Conservation (phyloP, 2,888 invertebrate genomes). For the Hymenopus coronatus region DNA sequence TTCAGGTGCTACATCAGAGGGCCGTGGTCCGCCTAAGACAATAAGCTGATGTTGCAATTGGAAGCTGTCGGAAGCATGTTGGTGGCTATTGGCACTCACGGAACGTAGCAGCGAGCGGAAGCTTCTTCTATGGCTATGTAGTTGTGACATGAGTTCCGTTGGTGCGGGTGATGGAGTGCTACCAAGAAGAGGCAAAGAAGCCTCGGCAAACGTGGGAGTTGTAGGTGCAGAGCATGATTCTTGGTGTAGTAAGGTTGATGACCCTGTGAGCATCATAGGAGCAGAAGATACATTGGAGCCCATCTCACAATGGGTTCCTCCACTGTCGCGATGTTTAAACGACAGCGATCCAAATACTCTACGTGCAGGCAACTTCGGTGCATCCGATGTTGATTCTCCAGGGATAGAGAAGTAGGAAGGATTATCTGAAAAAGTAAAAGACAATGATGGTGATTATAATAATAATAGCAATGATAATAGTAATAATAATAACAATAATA, state of each 20-base stretch:
- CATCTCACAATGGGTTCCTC: slow-evolving; percentile 34
- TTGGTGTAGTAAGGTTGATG: slow-evolving; percentile 19
- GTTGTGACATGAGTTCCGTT: slow-evolving; percentile 33
- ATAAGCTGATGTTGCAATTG: slow-evolving; percentile 61
- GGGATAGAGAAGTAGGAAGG: slow-evolving; percentile 73
- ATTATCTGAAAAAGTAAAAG: slow-evolving; percentile 60
- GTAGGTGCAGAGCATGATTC: slow-evolving; percentile 26
- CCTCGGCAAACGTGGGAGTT: slow-evolving; percentile 26
- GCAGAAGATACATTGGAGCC: slow-evolving; percentile 36
- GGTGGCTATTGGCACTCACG: slow-evolving; percentile 58
- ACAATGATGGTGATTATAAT: background rate
- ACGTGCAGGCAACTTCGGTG: background rate
- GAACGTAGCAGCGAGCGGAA: slow-evolving; percentile 62
- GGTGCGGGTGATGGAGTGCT: slow-evolving; percentile 16
- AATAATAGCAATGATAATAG: no score
- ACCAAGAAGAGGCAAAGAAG: slow-evolving; percentile 1
- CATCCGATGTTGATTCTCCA: slow-evolving; percentile 45
- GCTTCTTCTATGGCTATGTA: slow-evolving; percentile 46
- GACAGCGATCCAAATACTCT: slow-evolving; percentile 15
- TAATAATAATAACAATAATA: no score
- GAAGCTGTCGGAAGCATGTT: background rate
- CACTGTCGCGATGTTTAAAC: slow-evolving; percentile 13
- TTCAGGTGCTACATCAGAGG: slow-evolving; percentile 65
- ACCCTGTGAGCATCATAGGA: slow-evolving; percentile 37
- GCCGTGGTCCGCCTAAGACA: slow-evolving; percentile 65